Conservation (phyloP, 53 echinoderm and acorn worm genomes). For the Henricia sp. region DNA sequence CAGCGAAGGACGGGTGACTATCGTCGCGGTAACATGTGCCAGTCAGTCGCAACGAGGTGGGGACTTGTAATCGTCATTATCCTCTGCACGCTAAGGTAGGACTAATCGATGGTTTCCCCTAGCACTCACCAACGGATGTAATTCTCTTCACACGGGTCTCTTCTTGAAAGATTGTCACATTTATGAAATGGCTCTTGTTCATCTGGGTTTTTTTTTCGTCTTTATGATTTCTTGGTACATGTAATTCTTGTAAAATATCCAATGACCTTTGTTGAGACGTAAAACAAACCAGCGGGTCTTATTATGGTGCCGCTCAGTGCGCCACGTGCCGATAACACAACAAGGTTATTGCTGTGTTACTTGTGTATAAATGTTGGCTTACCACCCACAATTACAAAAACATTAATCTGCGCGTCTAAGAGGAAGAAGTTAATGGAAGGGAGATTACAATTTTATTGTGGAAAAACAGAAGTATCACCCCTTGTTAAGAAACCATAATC, state of each 20-base stretch:
- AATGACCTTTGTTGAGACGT: constrained; percentile 21
- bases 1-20: constrained; percentile 31
- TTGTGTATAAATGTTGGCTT: neutral
- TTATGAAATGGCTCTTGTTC: too few species aligned
- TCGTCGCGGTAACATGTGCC: constrained; percentile 51
- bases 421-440: too few species aligned
- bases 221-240: neutral
- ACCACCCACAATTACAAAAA: constrained; percentile 14
- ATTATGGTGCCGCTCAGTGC: constrained; percentile 8
- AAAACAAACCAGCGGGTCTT: too few species aligned
- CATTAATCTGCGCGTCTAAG: too few species aligned
- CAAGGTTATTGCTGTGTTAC: neutral
- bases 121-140: too few species aligned
- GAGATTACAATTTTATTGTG: too few species aligned
- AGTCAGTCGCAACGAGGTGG: constrained; percentile 21
- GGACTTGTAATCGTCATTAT: constrained; percentile 15
- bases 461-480: too few species aligned
- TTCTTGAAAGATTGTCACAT: too few species aligned
- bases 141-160: too few species aligned
- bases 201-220: too few species aligned
- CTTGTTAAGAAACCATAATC: too few species aligned
- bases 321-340: constrained; percentile 40
- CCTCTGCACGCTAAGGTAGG: constrained; percentile 58
- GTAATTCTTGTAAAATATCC: constrained; percentile 34
- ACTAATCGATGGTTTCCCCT: constrained; percentile 15